Percentiles rank a stretch among this genome's conserved stretches.
Evolutionary conservation across 23 tunicate species (phyloP).

Genomic region (Aplidium turbinatum): DNA sequence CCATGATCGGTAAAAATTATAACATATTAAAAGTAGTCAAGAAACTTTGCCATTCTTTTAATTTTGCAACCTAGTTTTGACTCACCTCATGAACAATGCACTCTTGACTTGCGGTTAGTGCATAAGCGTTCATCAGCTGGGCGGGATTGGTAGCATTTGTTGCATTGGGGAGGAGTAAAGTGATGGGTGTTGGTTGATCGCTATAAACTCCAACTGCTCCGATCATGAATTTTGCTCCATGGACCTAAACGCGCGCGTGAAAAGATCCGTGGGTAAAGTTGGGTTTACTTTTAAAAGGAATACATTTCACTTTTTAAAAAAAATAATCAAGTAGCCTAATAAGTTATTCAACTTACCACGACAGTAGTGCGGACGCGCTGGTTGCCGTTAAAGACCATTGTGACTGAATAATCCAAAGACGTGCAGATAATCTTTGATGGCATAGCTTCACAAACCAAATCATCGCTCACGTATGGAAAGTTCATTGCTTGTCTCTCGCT

Average conservation of each 20-base stretch:
- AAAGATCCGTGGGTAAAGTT: no score
- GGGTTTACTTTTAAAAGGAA: no score
- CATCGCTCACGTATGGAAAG: constrained; percentile 5
- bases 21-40: no score
- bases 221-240: not conserved
- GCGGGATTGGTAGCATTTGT: constrained; percentile 7
- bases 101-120: not conserved
- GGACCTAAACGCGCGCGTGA: constrained; percentile 16
- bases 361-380: constrained; percentile 2
- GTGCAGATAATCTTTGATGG: not conserved
- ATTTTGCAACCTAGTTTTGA: no score
- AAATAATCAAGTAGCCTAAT: no score
- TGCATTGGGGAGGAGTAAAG: constrained; percentile 23
- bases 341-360: constrained; percentile 16
- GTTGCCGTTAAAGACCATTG: not conserved
- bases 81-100: constrained; percentile 14
- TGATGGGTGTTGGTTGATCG: not conserved
- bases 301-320: no score
- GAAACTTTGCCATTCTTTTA: no score
- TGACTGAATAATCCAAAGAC: constrained; percentile 18
- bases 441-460: constrained; percentile 4
- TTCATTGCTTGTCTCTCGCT: not conserved
- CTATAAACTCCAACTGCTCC: constrained; percentile 33
- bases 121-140: constrained; percentile 32
- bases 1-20: no score